Evolutionary conservation across 2,113 vertebrate species (phyloP).

Genomic region (Ploceus nigricollis): DNA sequence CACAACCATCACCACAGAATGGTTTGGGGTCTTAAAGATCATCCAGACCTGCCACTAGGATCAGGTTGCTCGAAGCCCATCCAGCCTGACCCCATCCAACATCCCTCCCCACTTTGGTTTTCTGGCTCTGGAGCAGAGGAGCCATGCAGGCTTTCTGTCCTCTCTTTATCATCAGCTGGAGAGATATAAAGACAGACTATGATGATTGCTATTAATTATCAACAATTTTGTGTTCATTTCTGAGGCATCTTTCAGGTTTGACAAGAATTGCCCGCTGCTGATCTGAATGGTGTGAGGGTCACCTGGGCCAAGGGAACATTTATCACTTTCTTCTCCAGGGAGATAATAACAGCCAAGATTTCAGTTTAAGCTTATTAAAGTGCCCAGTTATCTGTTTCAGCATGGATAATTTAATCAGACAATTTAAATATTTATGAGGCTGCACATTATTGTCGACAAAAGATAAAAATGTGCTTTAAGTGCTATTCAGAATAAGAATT

Average conservation of each 20-base stretch:
- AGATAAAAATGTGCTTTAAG: conserved; percentile 54
- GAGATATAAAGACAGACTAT: not conserved
- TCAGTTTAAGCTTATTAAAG: conserved; percentile 49
- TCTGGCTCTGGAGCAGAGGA: not conserved
- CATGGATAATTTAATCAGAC: conserved; percentile 53
- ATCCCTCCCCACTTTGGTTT: not conserved
- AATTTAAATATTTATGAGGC: conserved; percentile 72
- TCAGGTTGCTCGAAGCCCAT: not conserved
- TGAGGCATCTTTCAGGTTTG: not conserved
- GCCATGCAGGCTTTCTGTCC: not conserved
- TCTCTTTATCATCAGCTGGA: not conserved
- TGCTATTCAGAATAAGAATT: conserved; percentile 54
- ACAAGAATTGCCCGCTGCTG: not conserved
- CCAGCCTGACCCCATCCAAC: not conserved
- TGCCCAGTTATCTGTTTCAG: conserved; percentile 41
- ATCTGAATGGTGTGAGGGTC: not conserved
- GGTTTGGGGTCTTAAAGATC: not conserved
- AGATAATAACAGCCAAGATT: conserved; percentile 49
- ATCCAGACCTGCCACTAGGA: not conserved
- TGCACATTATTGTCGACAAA: conserved; percentile 37
- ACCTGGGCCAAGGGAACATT: not conserved
- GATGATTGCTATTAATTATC: not conserved
- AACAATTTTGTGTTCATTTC: not conserved
- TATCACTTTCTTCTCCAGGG: not conserved
- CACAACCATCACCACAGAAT: not conserved